These are phyloP conservation scores for Drosophila baimaii DNA, from an alignment of 1,140 invertebrate genomes.

Conservation along the genomic window DNA sequence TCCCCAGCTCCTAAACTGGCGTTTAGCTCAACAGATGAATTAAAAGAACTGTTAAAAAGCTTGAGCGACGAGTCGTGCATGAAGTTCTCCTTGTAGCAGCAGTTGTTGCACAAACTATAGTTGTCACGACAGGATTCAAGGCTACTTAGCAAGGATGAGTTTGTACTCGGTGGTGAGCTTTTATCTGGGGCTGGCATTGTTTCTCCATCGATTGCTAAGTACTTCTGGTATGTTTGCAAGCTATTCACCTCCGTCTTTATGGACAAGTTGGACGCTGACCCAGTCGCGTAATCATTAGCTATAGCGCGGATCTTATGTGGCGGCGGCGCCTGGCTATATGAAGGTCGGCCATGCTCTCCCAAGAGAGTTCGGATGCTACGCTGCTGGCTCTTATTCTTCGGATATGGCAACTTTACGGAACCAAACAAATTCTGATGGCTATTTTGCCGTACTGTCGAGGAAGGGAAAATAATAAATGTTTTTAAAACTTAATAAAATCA, in stretches of 20 bases:
- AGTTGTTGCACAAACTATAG: slow-evolving; percentile 39
- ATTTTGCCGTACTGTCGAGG: slow-evolving; percentile 42
- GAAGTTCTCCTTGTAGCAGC: slow-evolving; percentile 66
- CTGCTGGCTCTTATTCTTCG: slow-evolving; percentile 56
- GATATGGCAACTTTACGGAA: slow-evolving; percentile 50
- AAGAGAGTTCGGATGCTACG: slow-evolving; percentile 42
- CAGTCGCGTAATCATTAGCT: slow-evolving; percentile 35
- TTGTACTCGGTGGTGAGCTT: slow-evolving; percentile 38
- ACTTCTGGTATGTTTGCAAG: slow-evolving; percentile 40
- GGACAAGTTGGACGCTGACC: slow-evolving; percentile 4
- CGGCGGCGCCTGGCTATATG: slow-evolving; percentile 42
- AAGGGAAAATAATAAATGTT: background rate
- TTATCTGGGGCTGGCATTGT: slow-evolving; percentile 1
- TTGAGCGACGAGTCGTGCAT: slow-evolving; percentile 52
- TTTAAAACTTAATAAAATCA: background rate
- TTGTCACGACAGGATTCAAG: slow-evolving; percentile 31
- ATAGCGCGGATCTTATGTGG: slow-evolving; percentile 63
- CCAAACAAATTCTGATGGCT: slow-evolving; percentile 55
- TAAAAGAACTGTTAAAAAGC: slow-evolving; percentile 67
- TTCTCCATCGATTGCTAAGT: background rate
- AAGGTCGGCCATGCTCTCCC: slow-evolving; percentile 57
- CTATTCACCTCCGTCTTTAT: slow-evolving; percentile 43
- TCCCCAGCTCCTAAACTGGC: slow-evolving; percentile 47
- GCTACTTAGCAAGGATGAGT: slow-evolving; percentile 53
- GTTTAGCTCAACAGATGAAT: slow-evolving; percentile 69